Evolutionary conservation across 2,797 vertebrate genomes (phyloP), one percentile per base, ranked within the genome.

Genomic region (Xenops minutus): DNA sequence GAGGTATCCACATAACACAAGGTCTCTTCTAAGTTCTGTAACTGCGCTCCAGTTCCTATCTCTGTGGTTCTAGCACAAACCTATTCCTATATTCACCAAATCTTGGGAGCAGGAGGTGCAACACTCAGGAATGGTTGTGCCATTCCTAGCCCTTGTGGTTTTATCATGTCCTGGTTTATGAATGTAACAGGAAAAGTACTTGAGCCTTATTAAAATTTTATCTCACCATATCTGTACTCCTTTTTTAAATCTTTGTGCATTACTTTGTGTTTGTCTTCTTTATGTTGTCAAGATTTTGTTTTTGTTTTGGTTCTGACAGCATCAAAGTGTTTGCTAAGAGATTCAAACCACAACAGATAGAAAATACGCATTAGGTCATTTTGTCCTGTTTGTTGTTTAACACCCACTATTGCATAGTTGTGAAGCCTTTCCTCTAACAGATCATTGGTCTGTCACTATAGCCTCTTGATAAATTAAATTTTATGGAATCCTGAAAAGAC

Each of bases 351-450:
- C 82, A 91, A 68, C 37, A 93, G 54, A 66, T 48, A 92, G 76
- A 96, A 83, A 91, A 91, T 58, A 71, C n/a, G 7, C 22, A 75
- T 72, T 55, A 76, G 85, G 41, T 78, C 62, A 85, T 88, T 93
- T 75, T 89, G 41, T 46, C 24, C 19, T 88, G 63, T 56, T 52
- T 67, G 46, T 63, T 92, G 44, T 88, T 75, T 74, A 85, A 83
- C 56, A 87, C 14, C 44, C 67, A 49, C 39, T 71, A 10, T 71
- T 92, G 72, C 79, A 44, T 19, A 77, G 49, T 46, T 80, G 43
- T 2, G 12, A 92, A 72, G 64, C 46, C 85, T 88, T 84, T 93
- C 54, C 62, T 73, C 48, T 75, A 51, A 77, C 27, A 88, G 14
- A 63, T 34, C 51, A 69, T 62, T 85, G 43, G 44, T 81, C 29